Base-by-base conservation (phyloP, 2,888 invertebrate species). In the Nasonia oneida region DNA sequence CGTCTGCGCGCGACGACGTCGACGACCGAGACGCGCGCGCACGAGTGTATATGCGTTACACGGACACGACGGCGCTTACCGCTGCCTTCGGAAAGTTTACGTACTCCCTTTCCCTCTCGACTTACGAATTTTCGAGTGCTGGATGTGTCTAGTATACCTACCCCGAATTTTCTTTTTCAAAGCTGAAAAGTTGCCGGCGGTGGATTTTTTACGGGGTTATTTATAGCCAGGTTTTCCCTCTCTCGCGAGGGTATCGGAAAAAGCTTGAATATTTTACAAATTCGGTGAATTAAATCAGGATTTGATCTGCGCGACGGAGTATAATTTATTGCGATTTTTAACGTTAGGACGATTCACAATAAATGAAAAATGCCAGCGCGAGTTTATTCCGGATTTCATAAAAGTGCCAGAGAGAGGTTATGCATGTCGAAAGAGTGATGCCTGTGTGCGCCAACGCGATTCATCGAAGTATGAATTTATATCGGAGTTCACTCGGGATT, bases 1-100 rank as follows among this genome's bases (percentile, higher is more conserved):
- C 84, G 87, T 87, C 88, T 85, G 85, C 87, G 18, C 84, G 85
- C 87, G 18, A 64, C 39, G 73, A 42, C 73, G 83, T 78, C 77
- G 83, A 67, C 77, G 81, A 67, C 70, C 76, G 57, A 76, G 74
- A 57, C 82, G 4, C n/a, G 5, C 23, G 8, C 4, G 29, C 61
- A n/a, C 15, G 53, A 15, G 12, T 50, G 18, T 61, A 8, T 61
- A 61, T 61, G n/a, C 57, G 57, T 61, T 18, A 61, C 29, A 29
- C 10, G 12, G 57, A 23, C 6, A 61, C 57, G n/a, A 2, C 57
- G n/a, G n/a, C 6, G 14, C 2, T 1, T 8, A 23, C 50, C 15
- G 50, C 53, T 53, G 61, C 23, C 23, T 67, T 67, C 14, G 33
- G 3, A 67, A 67, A 64, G 14, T 77, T 42, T 83, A 77, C 14